A percentile compares a stretch with the other conserved stretches of the same genome.
Evolutionary conservation across 1,140 invertebrate genomes (phyloP).

Genomic region (Helicorthomorpha holstii): DNA sequence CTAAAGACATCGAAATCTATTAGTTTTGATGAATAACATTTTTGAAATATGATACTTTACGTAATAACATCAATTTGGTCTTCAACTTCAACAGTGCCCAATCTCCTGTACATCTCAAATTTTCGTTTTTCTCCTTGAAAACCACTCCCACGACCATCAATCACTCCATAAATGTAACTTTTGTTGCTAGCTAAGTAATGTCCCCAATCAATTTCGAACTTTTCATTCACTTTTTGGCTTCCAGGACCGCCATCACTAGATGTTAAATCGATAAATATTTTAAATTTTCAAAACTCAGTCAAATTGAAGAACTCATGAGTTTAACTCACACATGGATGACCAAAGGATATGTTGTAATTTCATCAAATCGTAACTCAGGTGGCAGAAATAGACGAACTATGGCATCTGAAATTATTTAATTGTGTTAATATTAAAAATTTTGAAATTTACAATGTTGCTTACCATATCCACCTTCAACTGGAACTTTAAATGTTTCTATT

Average conservation of each 20-base stretch:
- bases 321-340: constrained; percentile 68
- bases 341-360: constrained; percentile 78
- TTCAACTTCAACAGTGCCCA: constrained; percentile 72
- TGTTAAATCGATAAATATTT: not conserved
- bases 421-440: no score
- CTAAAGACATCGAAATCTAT: no score
- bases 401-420: constrained; percentile 25
- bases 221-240: constrained; percentile 67
- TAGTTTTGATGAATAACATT: no score
- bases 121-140: constrained; percentile 64
- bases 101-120: constrained; percentile 60
- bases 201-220: constrained; percentile 71
- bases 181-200: constrained; percentile 62
- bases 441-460: no score
- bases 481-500: constrained; percentile 56
- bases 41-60: constrained; percentile 37
- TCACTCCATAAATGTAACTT: constrained; percentile 67
- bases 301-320: no score
- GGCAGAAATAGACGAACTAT: constrained; percentile 62
- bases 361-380: constrained; percentile 64
- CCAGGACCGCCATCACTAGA: no score
- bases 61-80: constrained; percentile 68
- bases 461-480: constrained; percentile 60
- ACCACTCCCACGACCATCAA: constrained; percentile 78
- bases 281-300: no score